phyloP scores from a whole-genome alignment of 2,888 invertebrate genomes.

The Latrodectus hesperus region DNA sequence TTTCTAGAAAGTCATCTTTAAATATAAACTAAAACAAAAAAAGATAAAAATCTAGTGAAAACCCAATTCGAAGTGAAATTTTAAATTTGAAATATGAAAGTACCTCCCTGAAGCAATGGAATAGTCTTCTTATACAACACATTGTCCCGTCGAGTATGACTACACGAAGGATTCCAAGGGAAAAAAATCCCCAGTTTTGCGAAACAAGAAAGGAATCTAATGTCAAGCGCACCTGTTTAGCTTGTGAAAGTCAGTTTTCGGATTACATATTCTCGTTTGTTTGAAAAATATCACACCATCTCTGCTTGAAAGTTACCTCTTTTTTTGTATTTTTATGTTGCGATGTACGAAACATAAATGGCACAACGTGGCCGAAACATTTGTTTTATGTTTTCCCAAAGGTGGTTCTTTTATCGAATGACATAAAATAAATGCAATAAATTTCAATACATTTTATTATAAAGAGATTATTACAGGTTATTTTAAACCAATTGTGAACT shows the following conservation, averaged over 20 bases:
- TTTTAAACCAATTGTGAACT: too few species aligned
- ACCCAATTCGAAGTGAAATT: constrained; percentile 22
- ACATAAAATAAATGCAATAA: too few species aligned
- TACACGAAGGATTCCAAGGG: not conserved
- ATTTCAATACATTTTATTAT: too few species aligned
- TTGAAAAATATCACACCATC: constrained; percentile 49
- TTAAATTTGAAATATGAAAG: constrained; percentile 32
- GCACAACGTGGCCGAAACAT: not conserved
- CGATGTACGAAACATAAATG: not conserved
- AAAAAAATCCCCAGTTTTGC: constrained; percentile 31
- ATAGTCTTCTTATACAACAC: constrained; percentile 64
- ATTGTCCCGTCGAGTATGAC: constrained; percentile 21
- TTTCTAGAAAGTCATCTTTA: constrained; percentile 25
- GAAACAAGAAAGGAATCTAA: constrained; percentile 47
- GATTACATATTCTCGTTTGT: constrained; percentile 52
- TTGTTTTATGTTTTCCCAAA: not conserved
- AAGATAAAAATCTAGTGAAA: not conserved
- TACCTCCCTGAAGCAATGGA: constrained; percentile 16
- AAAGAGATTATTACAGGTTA: too few species aligned
- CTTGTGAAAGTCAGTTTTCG: constrained; percentile 54
- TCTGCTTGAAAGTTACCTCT: constrained; percentile 14
- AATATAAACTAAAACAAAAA: constrained; percentile 34
- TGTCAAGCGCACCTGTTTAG: constrained; percentile 59
- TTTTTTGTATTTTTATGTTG: constrained; percentile 24
- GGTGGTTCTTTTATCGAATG: too few species aligned